These are phyloP conservation scores for Cylas formicarius DNA, from an alignment of 1,140 invertebrate genomes.

Conservation along the genomic window DNA sequence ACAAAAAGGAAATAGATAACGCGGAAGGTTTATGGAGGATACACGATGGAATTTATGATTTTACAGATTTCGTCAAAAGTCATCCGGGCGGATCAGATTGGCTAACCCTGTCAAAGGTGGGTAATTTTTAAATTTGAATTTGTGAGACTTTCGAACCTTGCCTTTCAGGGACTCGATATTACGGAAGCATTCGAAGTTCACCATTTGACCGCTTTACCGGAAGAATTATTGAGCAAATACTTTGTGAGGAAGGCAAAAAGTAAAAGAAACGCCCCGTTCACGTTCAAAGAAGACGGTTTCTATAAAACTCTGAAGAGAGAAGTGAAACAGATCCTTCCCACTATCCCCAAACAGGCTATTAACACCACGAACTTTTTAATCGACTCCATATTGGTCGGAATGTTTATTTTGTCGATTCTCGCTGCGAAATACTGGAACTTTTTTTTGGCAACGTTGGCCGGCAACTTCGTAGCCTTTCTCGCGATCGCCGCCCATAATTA, in stretches of 20 bases:
- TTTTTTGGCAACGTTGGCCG: slow-evolving; percentile 42
- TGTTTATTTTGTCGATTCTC: slow-evolving; percentile 46
- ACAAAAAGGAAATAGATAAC: slow-evolving; percentile 47
- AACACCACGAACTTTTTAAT: slow-evolving; percentile 45
- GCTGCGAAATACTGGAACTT: slow-evolving; percentile 45
- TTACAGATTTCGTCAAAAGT: slow-evolving; percentile 55
- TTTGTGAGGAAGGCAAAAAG: slow-evolving; percentile 48
- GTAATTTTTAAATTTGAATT: neutral
- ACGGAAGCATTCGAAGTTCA: slow-evolving; percentile 63
- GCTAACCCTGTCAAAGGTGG: slow-evolving; percentile 45
- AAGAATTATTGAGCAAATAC: slow-evolving; percentile 52
- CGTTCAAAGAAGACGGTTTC: slow-evolving; percentile 59
- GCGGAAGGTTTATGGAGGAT: slow-evolving; percentile 73
- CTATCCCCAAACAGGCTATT: slow-evolving; percentile 33
- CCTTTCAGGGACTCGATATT: slow-evolving; percentile 57
- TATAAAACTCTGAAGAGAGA: slow-evolving; percentile 55
- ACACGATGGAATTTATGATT: slow-evolving; percentile 67
- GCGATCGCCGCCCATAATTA: slow-evolving; percentile 67
- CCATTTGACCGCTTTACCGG: slow-evolving; percentile 47
- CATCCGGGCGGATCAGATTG: slow-evolving; percentile 76
- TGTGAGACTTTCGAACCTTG: slow-evolving; percentile 1
- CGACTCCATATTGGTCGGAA: slow-evolving; percentile 46
- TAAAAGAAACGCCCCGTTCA: slow-evolving; percentile 53
- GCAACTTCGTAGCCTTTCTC: slow-evolving; percentile 49
- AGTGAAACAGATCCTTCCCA: slow-evolving; percentile 39